A percentile compares a stretch with the other conserved stretches of the same genome.
Evolutionary conservation across 2,113 vertebrate species (phyloP).

Genomic region (Buteo buteo): DNA sequence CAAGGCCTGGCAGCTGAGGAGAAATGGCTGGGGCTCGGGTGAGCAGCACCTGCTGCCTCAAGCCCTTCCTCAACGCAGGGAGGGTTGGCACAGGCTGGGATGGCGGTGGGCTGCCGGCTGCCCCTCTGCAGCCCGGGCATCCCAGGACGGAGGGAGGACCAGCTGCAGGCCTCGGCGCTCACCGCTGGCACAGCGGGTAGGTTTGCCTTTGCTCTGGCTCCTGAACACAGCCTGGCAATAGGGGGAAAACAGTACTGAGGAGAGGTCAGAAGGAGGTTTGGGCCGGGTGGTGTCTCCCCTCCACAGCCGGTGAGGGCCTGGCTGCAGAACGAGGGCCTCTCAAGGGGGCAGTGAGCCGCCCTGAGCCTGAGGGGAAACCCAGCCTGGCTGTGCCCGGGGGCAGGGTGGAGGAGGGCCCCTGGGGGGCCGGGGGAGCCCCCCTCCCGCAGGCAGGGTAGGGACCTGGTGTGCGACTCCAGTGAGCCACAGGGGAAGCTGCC

Average conservation of each 20-base stretch:
- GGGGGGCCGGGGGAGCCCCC: not conserved
- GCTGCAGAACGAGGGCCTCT: not conserved
- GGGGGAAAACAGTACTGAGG: not conserved
- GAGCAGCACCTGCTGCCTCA: rapidly evolving
- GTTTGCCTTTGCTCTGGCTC: not conserved
- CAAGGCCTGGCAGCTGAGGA: not conserved
- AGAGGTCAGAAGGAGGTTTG: not conserved
- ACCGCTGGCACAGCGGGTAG: rapidly evolving
- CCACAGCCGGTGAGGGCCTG: rapidly evolving
- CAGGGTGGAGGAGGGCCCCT: not conserved
- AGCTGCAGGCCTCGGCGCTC: not conserved
- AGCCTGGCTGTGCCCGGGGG: not conserved
- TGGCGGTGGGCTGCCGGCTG: rapidly evolving
- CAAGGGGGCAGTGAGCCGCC: too few relatives aligned
- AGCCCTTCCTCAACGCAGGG: not conserved
- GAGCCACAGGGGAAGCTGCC: not conserved
- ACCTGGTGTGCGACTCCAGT: rapidly evolving
- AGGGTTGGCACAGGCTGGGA: not conserved
- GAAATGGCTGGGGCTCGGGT: not conserved
- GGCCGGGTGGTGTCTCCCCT: too few relatives aligned
- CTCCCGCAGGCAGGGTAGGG: not conserved
- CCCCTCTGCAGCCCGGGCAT: not conserved
- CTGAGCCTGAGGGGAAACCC: not conserved
- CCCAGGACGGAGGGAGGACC: not conserved
- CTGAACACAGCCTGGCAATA: not conserved